These are phyloP conservation scores for Caretta caretta DNA, from an alignment of 2,113 vertebrate genomes.

Conservation along the genomic window DNA sequence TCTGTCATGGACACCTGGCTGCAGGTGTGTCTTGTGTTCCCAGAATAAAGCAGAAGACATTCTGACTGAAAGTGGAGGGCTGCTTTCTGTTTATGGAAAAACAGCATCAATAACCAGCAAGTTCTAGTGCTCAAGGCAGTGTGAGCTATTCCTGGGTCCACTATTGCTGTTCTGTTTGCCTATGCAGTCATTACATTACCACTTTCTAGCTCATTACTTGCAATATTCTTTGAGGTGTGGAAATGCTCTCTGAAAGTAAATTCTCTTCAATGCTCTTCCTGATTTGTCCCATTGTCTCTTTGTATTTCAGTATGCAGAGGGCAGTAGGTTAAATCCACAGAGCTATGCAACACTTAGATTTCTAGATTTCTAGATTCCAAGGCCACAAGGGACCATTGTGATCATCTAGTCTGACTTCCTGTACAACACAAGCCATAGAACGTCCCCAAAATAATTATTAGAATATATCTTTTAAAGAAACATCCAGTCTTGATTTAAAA, in stretches of 20 bases:
- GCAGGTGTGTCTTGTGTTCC: not conserved
- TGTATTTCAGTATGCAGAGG: not conserved
- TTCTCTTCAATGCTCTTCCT: not conserved
- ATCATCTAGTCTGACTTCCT: no score
- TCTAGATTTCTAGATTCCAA: no score
- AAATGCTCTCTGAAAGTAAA: not conserved
- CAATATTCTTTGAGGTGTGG: not conserved
- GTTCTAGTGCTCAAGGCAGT: not conserved
- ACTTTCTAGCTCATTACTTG: not conserved
- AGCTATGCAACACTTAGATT: not conserved
- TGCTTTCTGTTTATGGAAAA: not conserved
- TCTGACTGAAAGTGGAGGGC: not conserved
- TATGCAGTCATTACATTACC: not conserved
- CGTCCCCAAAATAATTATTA: no score
- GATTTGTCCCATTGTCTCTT: not conserved
- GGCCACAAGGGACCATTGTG: no score
- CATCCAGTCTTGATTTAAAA: no score
- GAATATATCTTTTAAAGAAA: no score
- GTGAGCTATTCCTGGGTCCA: not conserved
- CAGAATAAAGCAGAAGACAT: not conserved
- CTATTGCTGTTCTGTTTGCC: not conserved
- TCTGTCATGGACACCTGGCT: not conserved
- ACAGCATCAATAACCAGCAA: not conserved
- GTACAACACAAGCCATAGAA: no score
- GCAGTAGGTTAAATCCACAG: not conserved